Evolutionary conservation across 2,113 vertebrate species (phyloP).

Genomic region (Pontoporia blainvillei): DNA sequence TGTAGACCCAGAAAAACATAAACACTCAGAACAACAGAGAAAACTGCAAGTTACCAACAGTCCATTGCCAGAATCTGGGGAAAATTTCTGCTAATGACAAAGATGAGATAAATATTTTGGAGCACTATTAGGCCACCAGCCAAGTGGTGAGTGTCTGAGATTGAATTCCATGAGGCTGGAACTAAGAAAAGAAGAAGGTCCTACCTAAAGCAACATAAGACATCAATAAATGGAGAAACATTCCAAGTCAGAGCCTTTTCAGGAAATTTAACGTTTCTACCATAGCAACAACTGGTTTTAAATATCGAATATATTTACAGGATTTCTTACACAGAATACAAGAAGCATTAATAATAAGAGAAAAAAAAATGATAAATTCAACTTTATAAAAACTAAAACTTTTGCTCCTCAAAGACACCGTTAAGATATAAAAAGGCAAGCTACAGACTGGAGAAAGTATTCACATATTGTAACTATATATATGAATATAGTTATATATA

Average conservation of each 20-base stretch:
- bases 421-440: neutral
- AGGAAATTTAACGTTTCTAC: neutral
- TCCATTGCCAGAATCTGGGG: neutral
- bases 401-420: neutral
- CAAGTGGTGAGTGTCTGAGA: neutral
- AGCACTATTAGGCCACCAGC: neutral
- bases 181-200: neutral
- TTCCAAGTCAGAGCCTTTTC: neutral
- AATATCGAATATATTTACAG: neutral
- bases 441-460: neutral
- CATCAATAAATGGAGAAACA: neutral
- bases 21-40: neutral
- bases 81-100: conserved; percentile 8
- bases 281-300: neutral
- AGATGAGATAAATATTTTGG: neutral
- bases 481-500: neutral
- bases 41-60: conserved; percentile 4
- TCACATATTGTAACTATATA: neutral
- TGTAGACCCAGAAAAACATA: conserved; percentile 11
- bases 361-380: neutral
- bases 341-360: neutral
- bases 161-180: neutral
- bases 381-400: neutral
- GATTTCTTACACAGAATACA: neutral
- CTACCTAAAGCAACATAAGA: neutral